These are phyloP conservation scores for Thysanoteuthis rhombus DNA, from an alignment of 2,888 invertebrate genomes.

Conservation along the genomic window DNA sequence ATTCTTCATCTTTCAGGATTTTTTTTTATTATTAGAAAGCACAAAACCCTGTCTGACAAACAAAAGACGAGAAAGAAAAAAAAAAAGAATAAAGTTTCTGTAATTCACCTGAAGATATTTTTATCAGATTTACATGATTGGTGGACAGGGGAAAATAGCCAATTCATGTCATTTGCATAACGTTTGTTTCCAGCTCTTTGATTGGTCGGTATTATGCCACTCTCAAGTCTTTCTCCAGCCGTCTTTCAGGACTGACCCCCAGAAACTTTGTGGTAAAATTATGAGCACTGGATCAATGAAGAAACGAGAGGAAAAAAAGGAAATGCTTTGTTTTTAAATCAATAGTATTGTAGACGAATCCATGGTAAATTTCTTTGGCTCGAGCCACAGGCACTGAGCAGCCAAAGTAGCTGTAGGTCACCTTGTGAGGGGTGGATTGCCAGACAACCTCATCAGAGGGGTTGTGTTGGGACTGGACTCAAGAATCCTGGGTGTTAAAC, in stretches of 20 bases:
- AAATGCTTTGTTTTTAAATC: neutral
- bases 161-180: slow-evolving; percentile 1
- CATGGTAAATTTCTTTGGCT: neutral
- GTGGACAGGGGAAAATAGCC: neutral
- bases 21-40: slow-evolving; percentile 12
- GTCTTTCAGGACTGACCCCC: neutral
- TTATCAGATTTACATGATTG: neutral
- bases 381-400: neutral
- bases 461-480: neutral
- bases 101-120: slow-evolving; percentile 12
- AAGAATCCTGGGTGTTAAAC: neutral
- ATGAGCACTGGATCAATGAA: slow-evolving; percentile 12
- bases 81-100: neutral
- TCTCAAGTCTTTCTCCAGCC: neutral
- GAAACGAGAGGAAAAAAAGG: neutral
- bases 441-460: neutral
- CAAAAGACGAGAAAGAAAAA: neutral
- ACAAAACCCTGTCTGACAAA: neutral
- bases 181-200: neutral
- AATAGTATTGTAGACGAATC: neutral
- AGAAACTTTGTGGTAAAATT: neutral
- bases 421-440: neutral
- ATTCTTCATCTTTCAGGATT: neutral
- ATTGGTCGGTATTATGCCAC: neutral
- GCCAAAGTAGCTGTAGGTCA: neutral